Percentiles rank a stretch among this genome's conserved stretches.
Evolutionary conservation across 1,140 invertebrate genomes (phyloP).

Genomic region (Tachypleus tridentatus): DNA sequence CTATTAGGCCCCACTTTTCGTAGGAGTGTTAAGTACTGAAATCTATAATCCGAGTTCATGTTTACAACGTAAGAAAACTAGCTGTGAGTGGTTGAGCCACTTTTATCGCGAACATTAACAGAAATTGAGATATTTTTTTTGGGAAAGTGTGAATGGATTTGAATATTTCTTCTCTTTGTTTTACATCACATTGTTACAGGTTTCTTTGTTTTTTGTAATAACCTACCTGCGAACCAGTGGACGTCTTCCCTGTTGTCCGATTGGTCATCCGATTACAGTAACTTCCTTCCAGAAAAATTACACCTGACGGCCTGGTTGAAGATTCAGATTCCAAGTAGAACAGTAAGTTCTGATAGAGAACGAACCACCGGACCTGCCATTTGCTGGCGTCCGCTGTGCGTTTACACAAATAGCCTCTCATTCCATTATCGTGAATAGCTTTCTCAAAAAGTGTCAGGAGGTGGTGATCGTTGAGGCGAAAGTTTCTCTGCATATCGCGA

Average conservation of each 20-base stretch:
- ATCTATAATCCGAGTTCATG: too few species aligned
- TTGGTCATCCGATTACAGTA: constrained; percentile 69
- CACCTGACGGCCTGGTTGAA: constrained; percentile 56
- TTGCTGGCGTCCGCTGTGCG: constrained; percentile 68
- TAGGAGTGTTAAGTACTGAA: too few species aligned
- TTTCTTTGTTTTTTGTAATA: too few species aligned
- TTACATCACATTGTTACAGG: too few species aligned
- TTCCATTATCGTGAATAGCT: constrained; percentile 60
- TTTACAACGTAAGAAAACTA: too few species aligned
- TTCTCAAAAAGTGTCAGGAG: constrained; percentile 70
- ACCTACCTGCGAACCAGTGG: constrained; percentile 13
- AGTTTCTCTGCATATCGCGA: too few species aligned
- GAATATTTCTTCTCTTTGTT: too few species aligned
- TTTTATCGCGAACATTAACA: too few species aligned
- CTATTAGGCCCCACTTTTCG: too few species aligned
- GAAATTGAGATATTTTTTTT: too few species aligned
- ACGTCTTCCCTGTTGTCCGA: constrained; percentile 17
- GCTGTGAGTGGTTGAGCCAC: too few species aligned
- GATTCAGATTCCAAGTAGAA: constrained; percentile 80
- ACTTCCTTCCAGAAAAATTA: constrained; percentile 75
- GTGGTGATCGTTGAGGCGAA: constrained; percentile 40
- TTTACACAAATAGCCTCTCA: constrained; percentile 72
- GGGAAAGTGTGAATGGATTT: too few species aligned
- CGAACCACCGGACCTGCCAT: constrained; percentile 82
- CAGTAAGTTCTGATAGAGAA: constrained; percentile 81